Percentiles rank a stretch among this genome's conserved stretches.
Evolutionary conservation across 2,888 invertebrate species (phyloP).

Genomic region (Cataglyphis cursor): DNA sequence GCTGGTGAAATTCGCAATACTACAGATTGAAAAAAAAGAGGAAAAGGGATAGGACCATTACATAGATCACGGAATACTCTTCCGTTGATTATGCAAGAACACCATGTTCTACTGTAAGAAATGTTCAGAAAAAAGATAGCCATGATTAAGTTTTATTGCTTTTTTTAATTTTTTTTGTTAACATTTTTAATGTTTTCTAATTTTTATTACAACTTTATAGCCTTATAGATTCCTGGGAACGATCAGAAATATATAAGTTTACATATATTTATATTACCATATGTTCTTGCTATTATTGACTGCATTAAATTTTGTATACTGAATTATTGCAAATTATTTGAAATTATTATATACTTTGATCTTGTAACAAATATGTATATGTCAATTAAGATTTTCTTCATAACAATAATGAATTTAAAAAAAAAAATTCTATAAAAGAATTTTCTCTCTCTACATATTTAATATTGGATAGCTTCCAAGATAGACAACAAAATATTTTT

Average conservation of each 20-base stretch:
- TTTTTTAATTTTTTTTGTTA: background rate
- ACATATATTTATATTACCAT: background rate
- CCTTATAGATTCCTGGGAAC: background rate
- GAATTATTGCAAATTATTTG: background rate
- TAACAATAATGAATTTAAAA: background rate
- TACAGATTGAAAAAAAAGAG: background rate
- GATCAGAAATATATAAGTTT: background rate
- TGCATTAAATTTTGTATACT: background rate
- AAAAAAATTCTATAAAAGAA: constrained; percentile 3
- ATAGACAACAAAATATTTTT: constrained; percentile 10
- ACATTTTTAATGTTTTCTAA: background rate
- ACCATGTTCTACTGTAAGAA: background rate
- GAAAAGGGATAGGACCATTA: background rate
- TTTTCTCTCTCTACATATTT: background rate
- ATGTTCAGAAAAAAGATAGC: background rate
- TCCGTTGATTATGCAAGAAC: background rate
- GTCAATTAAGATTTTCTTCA: background rate
- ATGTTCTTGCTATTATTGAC: background rate
- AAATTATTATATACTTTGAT: background rate
- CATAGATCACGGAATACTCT: constrained; percentile 18
- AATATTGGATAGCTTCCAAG: constrained; percentile 26
- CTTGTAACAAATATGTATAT: background rate
- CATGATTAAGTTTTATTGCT: background rate
- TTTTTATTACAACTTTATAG: background rate
- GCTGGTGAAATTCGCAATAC: constrained; percentile 27